These are phyloP conservation scores for Dipodomys ordii DNA, from an alignment of 2,113 vertebrate species.

Conservation along the genomic window DNA sequence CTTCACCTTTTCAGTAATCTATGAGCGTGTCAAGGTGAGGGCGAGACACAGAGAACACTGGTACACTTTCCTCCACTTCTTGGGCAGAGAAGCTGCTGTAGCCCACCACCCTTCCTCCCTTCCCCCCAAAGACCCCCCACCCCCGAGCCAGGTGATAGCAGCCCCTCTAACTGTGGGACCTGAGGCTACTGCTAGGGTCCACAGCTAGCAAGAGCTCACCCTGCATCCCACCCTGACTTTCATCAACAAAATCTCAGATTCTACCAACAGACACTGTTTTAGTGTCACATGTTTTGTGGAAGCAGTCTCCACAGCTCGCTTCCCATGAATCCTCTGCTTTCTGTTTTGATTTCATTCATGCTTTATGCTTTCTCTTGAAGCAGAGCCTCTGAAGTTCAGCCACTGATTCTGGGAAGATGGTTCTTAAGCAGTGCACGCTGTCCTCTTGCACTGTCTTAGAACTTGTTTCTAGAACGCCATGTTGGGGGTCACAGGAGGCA, in stretches of 20 bases:
- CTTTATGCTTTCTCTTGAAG: slow-evolving; percentile 35
- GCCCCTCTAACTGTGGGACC: not conserved
- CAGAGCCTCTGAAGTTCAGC: not conserved
- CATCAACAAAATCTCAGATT: not conserved
- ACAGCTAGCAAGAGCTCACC: accelerated
- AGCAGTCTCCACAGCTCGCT: slow-evolving; percentile 7
- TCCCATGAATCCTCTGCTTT: slow-evolving; percentile 7
- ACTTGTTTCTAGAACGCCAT: not conserved
- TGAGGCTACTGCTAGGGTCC: accelerated
- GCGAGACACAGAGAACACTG: not conserved
- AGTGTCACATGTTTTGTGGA: not conserved
- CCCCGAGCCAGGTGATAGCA: too few species aligned
- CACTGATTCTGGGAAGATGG: not conserved
- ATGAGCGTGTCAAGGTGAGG: not conserved
- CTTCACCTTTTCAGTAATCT: too few species aligned
- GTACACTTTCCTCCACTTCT: not conserved
- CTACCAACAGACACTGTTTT: not conserved
- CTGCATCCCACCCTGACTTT: not conserved
- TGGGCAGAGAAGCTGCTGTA: too few species aligned
- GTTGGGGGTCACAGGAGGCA: too few species aligned
- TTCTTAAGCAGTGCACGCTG: not conserved
- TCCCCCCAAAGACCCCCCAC: too few species aligned
- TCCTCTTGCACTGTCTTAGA: too few species aligned
- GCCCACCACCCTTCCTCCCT: too few species aligned
- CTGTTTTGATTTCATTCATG: slow-evolving; percentile 27